Evolutionary conservation across 2,113 vertebrate genomes (phyloP).

Genomic region (Semnornis frantzii): DNA sequence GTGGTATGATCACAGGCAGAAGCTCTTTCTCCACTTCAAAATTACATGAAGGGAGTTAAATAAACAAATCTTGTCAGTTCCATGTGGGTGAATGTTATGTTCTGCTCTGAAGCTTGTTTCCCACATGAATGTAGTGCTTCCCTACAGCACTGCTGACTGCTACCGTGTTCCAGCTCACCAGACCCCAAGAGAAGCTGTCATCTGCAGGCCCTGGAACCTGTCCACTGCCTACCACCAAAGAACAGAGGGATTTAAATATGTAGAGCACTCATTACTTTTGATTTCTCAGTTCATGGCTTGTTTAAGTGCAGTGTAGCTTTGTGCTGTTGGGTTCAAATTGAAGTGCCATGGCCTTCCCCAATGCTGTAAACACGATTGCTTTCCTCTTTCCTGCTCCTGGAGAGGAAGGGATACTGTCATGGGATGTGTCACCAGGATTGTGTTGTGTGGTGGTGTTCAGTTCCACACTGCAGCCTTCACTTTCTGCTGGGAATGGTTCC

Average conservation of each 20-base stretch:
- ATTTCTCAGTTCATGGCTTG: neutral
- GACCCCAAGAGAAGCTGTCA: neutral
- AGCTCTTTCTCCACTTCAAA: neutral
- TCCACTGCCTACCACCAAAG: neutral
- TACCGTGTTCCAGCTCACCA: neutral
- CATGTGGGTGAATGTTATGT: neutral
- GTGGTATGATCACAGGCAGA: neutral
- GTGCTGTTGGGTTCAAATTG: neutral
- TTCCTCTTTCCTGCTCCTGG: neutral
- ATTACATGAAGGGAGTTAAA: neutral
- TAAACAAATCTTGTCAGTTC: neutral
- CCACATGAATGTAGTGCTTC: neutral
- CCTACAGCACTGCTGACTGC: neutral
- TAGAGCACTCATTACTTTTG: neutral
- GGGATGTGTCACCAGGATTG: neutral
- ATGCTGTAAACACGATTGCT: neutral
- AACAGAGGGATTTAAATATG: neutral
- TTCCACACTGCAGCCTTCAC: neutral
- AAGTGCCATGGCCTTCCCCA: accelerated
- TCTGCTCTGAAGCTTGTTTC: neutral
- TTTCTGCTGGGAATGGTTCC: neutral
- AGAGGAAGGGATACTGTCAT: neutral
- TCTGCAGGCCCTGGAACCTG: neutral
- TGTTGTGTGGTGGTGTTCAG: neutral
- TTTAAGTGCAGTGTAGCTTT: neutral